phyloP scores from a whole-genome alignment of 2,113 vertebrate genomes.

The Neogobius melanostomus region DNA sequence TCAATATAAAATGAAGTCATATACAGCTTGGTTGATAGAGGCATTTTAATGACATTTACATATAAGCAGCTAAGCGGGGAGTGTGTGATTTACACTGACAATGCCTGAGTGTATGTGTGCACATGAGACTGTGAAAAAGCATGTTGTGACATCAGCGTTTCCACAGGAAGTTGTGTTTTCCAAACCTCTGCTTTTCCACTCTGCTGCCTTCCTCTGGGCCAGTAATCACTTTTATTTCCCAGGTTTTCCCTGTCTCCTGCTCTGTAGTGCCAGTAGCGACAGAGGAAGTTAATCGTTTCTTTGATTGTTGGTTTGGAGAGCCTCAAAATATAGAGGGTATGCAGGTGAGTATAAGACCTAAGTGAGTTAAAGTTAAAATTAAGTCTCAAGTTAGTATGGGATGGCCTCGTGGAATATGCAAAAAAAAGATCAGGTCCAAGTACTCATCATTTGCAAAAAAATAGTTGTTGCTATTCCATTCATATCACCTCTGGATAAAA shows the following conservation, averaged over 20 bases:
- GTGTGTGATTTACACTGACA: slow-evolving; percentile 42
- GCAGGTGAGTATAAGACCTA: too few species aligned
- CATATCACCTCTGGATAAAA: too few species aligned
- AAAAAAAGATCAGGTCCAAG: too few species aligned
- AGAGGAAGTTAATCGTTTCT: too few species aligned
- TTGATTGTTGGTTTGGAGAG: too few species aligned
- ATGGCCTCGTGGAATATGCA: too few species aligned
- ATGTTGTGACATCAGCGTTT: slow-evolving; percentile 68
- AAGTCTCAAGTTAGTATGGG: too few species aligned
- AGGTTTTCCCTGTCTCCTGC: slow-evolving; percentile 6
- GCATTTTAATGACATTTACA: slow-evolving; percentile 59
- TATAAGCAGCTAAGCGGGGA: slow-evolving; percentile 22
- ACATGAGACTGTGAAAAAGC: slow-evolving; percentile 38
- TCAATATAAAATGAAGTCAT: slow-evolving; percentile 17
- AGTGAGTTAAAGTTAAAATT: too few species aligned
- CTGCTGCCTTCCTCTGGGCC: slow-evolving; percentile 35
- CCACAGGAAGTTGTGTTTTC: slow-evolving; percentile 71
- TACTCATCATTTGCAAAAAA: too few species aligned
- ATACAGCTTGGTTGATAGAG: slow-evolving; percentile 24
- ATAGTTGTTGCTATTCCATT: too few species aligned
- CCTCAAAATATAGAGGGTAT: too few species aligned
- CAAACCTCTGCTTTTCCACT: slow-evolving; percentile 68
- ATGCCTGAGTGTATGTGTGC: slow-evolving; percentile 18
- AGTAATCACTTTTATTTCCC: slow-evolving; percentile 20
- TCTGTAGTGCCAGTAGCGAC: slow-evolving; percentile 21